Base-by-base conservation (phyloP, 2,888 invertebrate genomes). In the Gastracanthus pulcherrimus region DNA sequence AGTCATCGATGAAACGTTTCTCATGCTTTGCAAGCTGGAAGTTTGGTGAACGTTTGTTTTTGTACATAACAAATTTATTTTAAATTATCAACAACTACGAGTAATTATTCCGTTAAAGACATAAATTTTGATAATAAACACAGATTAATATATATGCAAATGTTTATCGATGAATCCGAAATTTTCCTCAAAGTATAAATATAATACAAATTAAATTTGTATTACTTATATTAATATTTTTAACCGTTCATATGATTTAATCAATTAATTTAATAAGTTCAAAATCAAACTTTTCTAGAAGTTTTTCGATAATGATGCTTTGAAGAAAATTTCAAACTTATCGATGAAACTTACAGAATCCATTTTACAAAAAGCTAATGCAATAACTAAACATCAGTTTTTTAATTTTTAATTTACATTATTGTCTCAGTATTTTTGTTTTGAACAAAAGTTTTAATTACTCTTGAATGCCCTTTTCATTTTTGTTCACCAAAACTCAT, bases 391-490 rank as follows among this genome's bases (percentile, higher is more conserved):
- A 45, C 7, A 16, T 6, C 34, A 58, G 36, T 58, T 58, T 58
- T 23, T 31, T 16, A 55, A 55, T 58, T 58, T 58, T 23, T 31
- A 23, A 55, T 58, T 62, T 45, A 36, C n/a, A 55, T 82, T 78
- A 82, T 82, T 82, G 81, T 82, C 81, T 41, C 23, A 31, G 60
- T 62, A 60, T 13, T 74, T 67, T 66, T 41, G 11, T 29, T 75
- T 19, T 26, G 34, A 60, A 34, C 19, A 26, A 62, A 48, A 41
- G 11, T 60, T 19, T 34, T 51, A 62, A 81, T 77, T 66, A 81
- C 58, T 55, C 67, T 67, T 45, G 48, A 82, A 79, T 82, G 78
- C 75, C 78, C 74, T 78, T 70, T 76, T 62, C 23, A 19, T 51
- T 41, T 29, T 55, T 62, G n/a, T 13, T 16, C n/a, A 13, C 26